phyloP scores from a whole-genome alignment of 2,113 vertebrate genomes.

The Condylura cristata region DNA sequence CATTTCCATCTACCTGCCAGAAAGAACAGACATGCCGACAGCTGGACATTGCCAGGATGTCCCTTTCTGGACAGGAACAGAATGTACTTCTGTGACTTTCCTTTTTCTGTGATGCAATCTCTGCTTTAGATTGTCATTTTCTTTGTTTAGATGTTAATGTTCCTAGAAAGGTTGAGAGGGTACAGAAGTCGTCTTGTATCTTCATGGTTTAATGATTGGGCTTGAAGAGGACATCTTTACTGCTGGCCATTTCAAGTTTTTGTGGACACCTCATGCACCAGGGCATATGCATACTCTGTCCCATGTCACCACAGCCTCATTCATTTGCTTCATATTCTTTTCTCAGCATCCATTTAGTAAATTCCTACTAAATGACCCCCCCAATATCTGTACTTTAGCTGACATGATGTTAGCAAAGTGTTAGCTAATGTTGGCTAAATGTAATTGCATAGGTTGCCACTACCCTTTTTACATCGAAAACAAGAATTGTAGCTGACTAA shows the following conservation, averaged over 20 bases:
- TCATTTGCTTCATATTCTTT: background rate
- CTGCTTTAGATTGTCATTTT: background rate
- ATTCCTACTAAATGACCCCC: background rate
- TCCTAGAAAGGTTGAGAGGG: background rate
- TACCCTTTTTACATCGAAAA: background rate
- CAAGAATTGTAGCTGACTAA: background rate
- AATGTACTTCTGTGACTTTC: background rate
- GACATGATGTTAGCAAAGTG: too few species aligned
- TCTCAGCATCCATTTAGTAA: background rate
- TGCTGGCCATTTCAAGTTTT: background rate
- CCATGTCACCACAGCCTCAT: background rate
- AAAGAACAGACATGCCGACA: background rate
- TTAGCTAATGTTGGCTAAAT: background rate
- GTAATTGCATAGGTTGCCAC: background rate
- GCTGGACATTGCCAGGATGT: background rate
- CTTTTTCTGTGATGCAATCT: background rate
- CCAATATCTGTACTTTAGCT: background rate
- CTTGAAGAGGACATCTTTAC: background rate
- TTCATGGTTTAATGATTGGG: background rate
- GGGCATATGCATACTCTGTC: background rate
- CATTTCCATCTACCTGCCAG: conserved; percentile 54
- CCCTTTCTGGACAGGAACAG: background rate
- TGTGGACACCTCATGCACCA: background rate
- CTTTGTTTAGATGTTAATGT: background rate
- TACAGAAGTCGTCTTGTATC: background rate